Base-by-base conservation (phyloP, 2,888 invertebrate species). In the Scaptomyza reducta region DNA sequence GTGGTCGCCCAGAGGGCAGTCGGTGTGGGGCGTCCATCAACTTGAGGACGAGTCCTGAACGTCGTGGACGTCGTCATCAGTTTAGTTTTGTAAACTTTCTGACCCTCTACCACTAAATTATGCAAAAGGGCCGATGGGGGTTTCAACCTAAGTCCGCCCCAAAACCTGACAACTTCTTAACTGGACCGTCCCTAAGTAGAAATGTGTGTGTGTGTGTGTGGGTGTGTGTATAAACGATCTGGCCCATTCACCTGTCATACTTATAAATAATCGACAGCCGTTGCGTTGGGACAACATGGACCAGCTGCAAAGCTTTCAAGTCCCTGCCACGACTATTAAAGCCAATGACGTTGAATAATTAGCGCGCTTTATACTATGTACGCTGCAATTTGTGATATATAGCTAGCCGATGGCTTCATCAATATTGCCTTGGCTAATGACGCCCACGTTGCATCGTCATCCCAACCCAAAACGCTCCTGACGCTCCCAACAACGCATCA, bases 331-430 rank as follows among this genome's bases (percentile, higher is more conserved):
- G 82, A 76, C 86, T 89, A 83, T 87, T 87, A 83, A 86, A 83
- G 78, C 63, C 88, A 75, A 80, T 83, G 88, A 84, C 88, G 77
- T 75, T 80, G 84, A 83, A 89, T 87, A 86, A 86, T 86, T 87
- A 87, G 80, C 70, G 53, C 45, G 33, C 33, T 10, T 3, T 6
- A 10, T 6, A 9, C 31, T 31, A 10, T 16, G 44, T 61, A 44
- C 44, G 60, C 54, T 72, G 77, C 73, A 72, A 58, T 61, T 87
- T 81, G 59, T 77, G 59, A 66, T 72, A 66, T 49, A 77, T 77
- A 56, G 47, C 45, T 38, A 29, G 38, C 66, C 50, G 53, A 62
- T 70, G 53, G 64, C 56, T 77, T 42, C 75, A 77, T 88, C 84
- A 86, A 86, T 83, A 87, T 82, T 76, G 72, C 54, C 67, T 4